phyloP scores from a whole-genome alignment of 2,888 invertebrate species.

The Dysmachus trigonus region DNA sequence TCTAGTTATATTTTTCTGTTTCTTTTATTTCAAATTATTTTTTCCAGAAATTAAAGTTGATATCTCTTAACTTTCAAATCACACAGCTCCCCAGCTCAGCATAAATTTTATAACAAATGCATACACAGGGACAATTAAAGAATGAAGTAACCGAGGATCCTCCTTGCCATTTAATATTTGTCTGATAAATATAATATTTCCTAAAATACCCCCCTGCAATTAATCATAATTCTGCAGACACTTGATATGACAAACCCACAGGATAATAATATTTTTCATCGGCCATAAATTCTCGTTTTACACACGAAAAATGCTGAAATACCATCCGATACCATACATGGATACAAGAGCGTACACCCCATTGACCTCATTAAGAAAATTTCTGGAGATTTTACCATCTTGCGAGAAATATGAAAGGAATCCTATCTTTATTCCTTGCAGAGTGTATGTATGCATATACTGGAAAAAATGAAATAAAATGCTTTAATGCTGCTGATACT shows the following conservation, averaged over 20 bases:
- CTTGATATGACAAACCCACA: neutral
- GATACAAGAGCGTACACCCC: neutral
- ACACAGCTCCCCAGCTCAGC: neutral
- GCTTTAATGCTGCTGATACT: neutral
- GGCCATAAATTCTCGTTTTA: neutral
- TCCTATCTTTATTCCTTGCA: neutral
- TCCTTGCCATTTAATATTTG: neutral
- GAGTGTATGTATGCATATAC: neutral
- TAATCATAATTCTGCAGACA: neutral
- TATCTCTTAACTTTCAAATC: no score
- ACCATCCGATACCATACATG: neutral
- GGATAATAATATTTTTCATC: neutral
- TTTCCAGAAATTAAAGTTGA: no score
- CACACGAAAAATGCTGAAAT: neutral
- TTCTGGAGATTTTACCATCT: neutral
- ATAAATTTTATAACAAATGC: neutral
- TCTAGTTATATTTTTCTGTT: no score
- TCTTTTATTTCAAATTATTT: no score
- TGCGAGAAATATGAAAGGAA: neutral
- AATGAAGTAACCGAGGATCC: neutral
- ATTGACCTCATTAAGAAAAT: neutral
- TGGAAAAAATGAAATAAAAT: neutral
- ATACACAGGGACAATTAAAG: neutral
- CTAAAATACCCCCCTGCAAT: neutral
- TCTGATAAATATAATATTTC: neutral